Evolutionary conservation across 1,140 invertebrate genomes (phyloP), one percentile per base, ranked within the genome.

Genomic region (Diabrotica undecimpunctata): DNA sequence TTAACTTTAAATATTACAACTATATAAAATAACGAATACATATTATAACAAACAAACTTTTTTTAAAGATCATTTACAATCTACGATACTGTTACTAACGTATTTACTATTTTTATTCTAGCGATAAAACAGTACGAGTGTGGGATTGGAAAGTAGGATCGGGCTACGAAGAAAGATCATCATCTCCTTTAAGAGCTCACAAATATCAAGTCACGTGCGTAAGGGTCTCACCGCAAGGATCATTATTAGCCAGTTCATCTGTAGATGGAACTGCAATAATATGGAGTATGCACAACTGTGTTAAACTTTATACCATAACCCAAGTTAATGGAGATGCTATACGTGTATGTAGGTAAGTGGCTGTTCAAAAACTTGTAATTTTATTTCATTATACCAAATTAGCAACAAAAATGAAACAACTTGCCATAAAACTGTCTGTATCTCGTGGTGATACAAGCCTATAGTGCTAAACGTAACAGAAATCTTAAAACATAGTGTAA

Each of bases 241-340:
- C 85, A 2, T 84, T 89, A 76, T 73, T 93, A 12, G 89, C 87
- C 2, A 85, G 87, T 6, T 82, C 86, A 25, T 91, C 89, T 12
- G 88, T 89, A 13, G 90, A 92, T 77, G 90, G 90, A 5, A 87
- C 83, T 57, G 84, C 87, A 6, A 81, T 89, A 54, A 75, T 92
- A 7, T 92, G 90, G 88, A 87, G 89, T 77, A 76, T 85, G 14
- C 79, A 88, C 80, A 85, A 83, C 53, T 86, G 87, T 5, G 75
- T 61, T 7, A 83, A 84, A 76, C 79, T 88, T 58, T 82, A 83
- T 55, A 85, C 85, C 9, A 83, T 90, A 76, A 81, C 84, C 36
- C 88, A 90, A 79, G 81, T 84, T 6, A 84, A 85, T 62, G 85
- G 87, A 11, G 83, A 85, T 71, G 80, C 87, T 9, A 86, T 91